Evolutionary conservation across 2,888 invertebrate species (phyloP), one percentile per base, ranked within the genome.

Genomic region (Caenorhabditis wallacei): DNA sequence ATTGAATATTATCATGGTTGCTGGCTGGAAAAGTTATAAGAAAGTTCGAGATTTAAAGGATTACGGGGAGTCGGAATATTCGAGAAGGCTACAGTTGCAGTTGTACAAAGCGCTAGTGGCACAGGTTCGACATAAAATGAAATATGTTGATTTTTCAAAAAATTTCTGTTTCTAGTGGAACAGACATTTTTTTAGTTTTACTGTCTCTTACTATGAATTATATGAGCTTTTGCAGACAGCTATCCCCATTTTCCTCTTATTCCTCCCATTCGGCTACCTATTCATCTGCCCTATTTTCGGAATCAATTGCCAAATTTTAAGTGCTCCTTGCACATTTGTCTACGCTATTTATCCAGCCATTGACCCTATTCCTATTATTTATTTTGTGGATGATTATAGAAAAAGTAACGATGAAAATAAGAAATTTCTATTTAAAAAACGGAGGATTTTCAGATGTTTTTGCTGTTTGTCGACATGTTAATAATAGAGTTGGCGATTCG

Each of bases 1-100:
- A n/a, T n/a, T n/a, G n/a, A n/a, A n/a, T 68, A 68, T 35, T 74
- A 68, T 37, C 74, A 61, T 56, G 80, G 80, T n/a, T 64, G 51
- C 35, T n/a, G n/a, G n/a, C n/a, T n/a, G n/a, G n/a, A n/a, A 30
- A 43, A 68, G 64, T n/a, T 66, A 72, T 43, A 24, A 61, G 10
- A 11, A 64, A 10, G 70, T 79, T 0, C 70, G 51, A 1, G 35
- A 54, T 11, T 51, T 79, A 54, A 79, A 63, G n/a, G 54, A 79
- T 13, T 63, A 79, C 35, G 78, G 78, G 18, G 56, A 64, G 8
- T 80, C 80, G 5, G n/a, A 30, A 11, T 80, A 35, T 54, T 68
- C 80, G 11, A 68, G 46, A 8, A 72, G 68, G 35, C 46, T 80
- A 22, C 80, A 80, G 53, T 68, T 16, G 24, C 80, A 80, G n/a